Evolutionary conservation across 1,140 invertebrate genomes (phyloP), one percentile per base, ranked within the genome.

Genomic region (Bombus confusus): DNA sequence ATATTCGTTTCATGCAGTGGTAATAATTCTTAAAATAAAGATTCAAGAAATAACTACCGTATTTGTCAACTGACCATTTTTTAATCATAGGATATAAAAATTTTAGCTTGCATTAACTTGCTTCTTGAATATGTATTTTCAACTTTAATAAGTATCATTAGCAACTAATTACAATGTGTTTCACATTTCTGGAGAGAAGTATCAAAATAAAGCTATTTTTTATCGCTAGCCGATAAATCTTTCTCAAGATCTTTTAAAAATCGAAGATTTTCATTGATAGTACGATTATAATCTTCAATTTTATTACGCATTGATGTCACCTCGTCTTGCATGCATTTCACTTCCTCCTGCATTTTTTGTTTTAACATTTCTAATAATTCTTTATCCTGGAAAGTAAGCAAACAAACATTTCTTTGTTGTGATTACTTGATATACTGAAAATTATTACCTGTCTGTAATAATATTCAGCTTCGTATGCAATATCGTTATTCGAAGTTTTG

Each of bases 271-370:
- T 93, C 92, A 10, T 72, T 87, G 66, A 93, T 93, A 3, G 85
- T 89, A 28, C 90, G 89, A 86, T 91, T 93, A 37, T 91, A 90
- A 31, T 92, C 89, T 2, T 92, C 88, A 34, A 93, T 93, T 80
- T 93, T 91, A 3, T 84, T 81, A 4, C 68, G 85, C 90, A 93
- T 91, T 22, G 69, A 13, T 12, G 85, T 83, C 22, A 93, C 83
- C 66, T 92, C 89, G 4, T 88, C 83, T 64, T 87, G 89, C 92
- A 93, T 90, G 6, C 73, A 83, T 62, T 85, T 89, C 3, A 93
- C 83, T 41, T 93, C 92, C 4, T 92, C 89, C 22, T 90, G 80
- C 10, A 89, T 91, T 82, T 92, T 93, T 81, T 91, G 64, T 59
- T 90, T 91, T 10, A 93, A 22, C 41, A 86, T 77, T 74, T 87